These are phyloP conservation scores for Epistrophe eligans DNA, from an alignment of 2,888 invertebrate species.

Conservation along the genomic window DNA sequence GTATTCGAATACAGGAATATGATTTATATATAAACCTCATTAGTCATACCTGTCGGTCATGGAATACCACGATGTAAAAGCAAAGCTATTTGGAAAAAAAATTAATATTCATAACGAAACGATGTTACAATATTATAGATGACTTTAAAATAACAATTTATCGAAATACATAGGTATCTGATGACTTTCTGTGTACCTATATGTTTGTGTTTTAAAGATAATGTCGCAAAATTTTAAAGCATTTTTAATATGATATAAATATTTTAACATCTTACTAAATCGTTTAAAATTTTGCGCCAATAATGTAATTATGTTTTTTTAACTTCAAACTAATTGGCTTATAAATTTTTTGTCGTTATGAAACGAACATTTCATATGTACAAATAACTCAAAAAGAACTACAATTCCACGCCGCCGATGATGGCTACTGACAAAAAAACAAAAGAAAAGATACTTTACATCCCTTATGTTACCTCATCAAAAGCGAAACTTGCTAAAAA, in stretches of 20 bases:
- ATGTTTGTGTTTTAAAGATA: too few relatives aligned
- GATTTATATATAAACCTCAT: slow-evolving; percentile 42
- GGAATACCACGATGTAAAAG: slow-evolving; percentile 13
- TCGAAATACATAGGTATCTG: not conserved
- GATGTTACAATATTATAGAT: not conserved
- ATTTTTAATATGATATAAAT: too few relatives aligned
- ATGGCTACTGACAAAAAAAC: slow-evolving; percentile 24
- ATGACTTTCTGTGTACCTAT: too few relatives aligned
- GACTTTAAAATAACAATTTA: slow-evolving; percentile 3
- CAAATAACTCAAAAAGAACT: not conserved
- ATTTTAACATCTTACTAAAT: too few relatives aligned
- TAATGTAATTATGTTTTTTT: too few relatives aligned
- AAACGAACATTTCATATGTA: not conserved
- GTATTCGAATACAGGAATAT: slow-evolving; percentile 31
- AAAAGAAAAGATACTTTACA: not conserved
- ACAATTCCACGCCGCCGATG: not conserved
- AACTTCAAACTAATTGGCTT: slow-evolving; percentile 7
- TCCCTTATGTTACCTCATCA: slow-evolving; percentile 1
- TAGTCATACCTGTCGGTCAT: slow-evolving; percentile 32
- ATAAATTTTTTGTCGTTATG: slow-evolving; percentile 4
- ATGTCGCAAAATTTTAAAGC: too few relatives aligned
- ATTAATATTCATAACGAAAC: slow-evolving; percentile 14
- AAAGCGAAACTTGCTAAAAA: slow-evolving; percentile 17
- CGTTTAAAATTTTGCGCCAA: too few relatives aligned
- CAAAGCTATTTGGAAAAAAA: slow-evolving; percentile 10